Evolutionary conservation across 2,888 invertebrate species (phyloP).

Genomic region (Nemapogon koenigi): DNA sequence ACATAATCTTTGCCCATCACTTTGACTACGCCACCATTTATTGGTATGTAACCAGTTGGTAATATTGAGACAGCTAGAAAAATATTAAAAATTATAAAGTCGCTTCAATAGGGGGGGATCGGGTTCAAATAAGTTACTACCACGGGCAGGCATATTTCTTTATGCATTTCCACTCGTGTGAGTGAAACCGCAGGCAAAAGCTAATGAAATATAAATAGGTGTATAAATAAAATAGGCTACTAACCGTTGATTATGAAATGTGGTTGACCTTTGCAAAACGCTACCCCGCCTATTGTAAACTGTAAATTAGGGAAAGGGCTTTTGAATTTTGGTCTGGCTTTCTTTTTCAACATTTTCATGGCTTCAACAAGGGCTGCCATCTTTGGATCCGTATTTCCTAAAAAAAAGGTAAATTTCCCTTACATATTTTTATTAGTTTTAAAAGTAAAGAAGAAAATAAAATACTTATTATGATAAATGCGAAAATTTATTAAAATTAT

Average conservation of each 20-base stretch:
- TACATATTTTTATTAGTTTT: too few relatives aligned
- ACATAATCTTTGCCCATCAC: background rate
- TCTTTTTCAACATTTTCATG: conserved; percentile 9
- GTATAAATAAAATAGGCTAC: conserved; percentile 5
- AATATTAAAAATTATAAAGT: conserved; percentile 2
- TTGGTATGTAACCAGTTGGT: conserved; percentile 39
- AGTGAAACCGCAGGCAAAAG: too few relatives aligned
- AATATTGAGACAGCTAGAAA: conserved; percentile 28
- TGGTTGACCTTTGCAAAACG: conserved; percentile 22
- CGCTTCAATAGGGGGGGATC: too few relatives aligned
- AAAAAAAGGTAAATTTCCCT: too few relatives aligned
- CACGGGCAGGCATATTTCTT: too few relatives aligned
- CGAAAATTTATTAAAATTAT: too few relatives aligned
- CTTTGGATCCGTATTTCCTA: conserved; percentile 39
- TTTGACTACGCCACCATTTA: conserved; percentile 29
- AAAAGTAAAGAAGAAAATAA: too few relatives aligned
- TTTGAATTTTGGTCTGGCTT: background rate
- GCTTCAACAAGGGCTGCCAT: conserved; percentile 24
- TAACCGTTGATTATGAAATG: conserved; percentile 29
- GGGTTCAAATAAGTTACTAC: too few relatives aligned
- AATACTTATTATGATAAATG: too few relatives aligned
- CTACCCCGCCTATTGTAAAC: conserved; percentile 1
- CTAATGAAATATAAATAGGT: too few relatives aligned
- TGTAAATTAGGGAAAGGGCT: conserved; percentile 3
- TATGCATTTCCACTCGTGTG: too few relatives aligned